A percentile compares a stretch with the other conserved stretches of the same genome.
Conservation (phyloP, 1,140 invertebrate genomes). For the Drosophila sturtevanti region DNA sequence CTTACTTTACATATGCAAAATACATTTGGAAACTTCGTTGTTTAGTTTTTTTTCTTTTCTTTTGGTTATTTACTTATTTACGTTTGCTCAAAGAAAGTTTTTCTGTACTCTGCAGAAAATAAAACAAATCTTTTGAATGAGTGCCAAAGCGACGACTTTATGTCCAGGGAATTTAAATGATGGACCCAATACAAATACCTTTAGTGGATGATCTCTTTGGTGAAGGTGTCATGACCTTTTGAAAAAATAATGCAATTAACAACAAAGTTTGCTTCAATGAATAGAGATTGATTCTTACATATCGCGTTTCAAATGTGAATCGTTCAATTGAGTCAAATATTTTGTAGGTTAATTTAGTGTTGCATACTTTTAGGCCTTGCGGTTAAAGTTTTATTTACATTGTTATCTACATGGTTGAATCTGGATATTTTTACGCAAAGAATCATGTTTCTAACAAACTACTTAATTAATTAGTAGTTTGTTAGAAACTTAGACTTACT, state of each 20-base stretch:
- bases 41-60: slow-evolving; percentile 13
- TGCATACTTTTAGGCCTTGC: slow-evolving; percentile 7
- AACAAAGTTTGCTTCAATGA: too few species aligned
- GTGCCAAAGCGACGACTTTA: too few species aligned
- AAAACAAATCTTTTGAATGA: slow-evolving; percentile 50
- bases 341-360: neutral
- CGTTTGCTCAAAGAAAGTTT: slow-evolving; percentile 67
- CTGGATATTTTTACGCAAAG: too few species aligned
- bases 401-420: neutral
- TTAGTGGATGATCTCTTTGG: neutral
- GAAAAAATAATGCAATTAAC: too few species aligned
- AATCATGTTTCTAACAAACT: too few species aligned
- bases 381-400: too few species aligned
- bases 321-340: neutral
- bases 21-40: slow-evolving; percentile 51
- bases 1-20: slow-evolving; percentile 48
- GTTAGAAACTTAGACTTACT: too few species aligned
- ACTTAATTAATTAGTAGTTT: too few species aligned
- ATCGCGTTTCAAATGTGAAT: neutral
- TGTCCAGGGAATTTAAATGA: slow-evolving; percentile 48
- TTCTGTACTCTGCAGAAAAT: slow-evolving; percentile 37
- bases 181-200: slow-evolving; percentile 4
- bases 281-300: neutral
- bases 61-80: slow-evolving; percentile 40
- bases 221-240: neutral